Evolutionary conservation across 2,888 invertebrate genomes (phyloP).

Genomic region (Mythimna pallens): DNA sequence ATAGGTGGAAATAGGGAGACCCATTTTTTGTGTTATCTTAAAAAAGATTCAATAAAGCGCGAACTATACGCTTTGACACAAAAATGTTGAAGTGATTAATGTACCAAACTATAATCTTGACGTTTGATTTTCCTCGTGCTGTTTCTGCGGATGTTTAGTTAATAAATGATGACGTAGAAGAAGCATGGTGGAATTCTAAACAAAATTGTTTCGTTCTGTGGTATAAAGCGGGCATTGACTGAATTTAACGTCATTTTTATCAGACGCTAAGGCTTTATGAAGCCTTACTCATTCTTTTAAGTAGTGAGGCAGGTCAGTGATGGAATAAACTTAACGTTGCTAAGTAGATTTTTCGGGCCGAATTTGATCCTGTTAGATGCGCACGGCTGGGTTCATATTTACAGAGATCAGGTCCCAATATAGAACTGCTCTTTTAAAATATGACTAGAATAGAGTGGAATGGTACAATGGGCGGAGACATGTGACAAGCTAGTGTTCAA

Average conservation of each 20-base stretch:
- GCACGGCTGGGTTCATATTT: conserved; percentile 50
- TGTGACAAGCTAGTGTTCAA: conserved; percentile 58
- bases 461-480: conserved; percentile 30
- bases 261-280: conserved; percentile 54
- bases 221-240: conserved; percentile 32
- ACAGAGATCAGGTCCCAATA: conserved; percentile 14
- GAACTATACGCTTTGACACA: conserved; percentile 29
- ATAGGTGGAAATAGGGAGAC: too few relatives aligned
- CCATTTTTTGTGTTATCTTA: too few relatives aligned
- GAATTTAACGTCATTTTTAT: conserved; percentile 46
- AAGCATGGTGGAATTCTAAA: conserved; percentile 52
- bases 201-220: conserved; percentile 44
- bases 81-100: conserved; percentile 41
- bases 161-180: conserved; percentile 50
- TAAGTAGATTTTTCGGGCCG: conserved; percentile 41
- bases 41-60: conserved; percentile 21
- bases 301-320: conserved; percentile 58
- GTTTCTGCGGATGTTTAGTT: conserved; percentile 51
- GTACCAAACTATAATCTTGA: conserved; percentile 32
- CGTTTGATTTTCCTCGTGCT: conserved; percentile 33
- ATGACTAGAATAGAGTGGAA: conserved; percentile 12
- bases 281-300: conserved; percentile 58
- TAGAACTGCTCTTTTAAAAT: conserved; percentile 22
- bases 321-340: conserved; percentile 40
- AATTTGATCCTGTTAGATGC: conserved; percentile 53